These are phyloP conservation scores for Heliangelus exortis DNA, from an alignment of 2,797 vertebrate species.

Conservation along the genomic window DNA sequence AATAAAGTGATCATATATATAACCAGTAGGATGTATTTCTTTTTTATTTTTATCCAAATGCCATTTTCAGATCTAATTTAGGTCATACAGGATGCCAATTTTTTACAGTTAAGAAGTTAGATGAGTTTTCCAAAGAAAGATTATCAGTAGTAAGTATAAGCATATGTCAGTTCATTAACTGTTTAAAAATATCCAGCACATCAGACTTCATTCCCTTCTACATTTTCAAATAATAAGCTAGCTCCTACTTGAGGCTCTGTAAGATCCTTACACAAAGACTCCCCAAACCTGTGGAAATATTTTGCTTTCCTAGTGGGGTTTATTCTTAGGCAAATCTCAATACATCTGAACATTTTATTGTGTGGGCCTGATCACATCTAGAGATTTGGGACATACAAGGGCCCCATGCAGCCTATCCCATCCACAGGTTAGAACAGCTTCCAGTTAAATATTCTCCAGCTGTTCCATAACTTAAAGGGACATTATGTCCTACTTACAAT, in stretches of 20 bases:
- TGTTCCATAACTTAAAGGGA: background rate
- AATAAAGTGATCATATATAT: constrained; percentile 61
- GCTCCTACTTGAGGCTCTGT: background rate
- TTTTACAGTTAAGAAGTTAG: constrained; percentile 59
- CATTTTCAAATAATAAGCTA: background rate
- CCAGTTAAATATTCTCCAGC: background rate
- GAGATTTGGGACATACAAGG: background rate
- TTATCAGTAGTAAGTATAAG: constrained; percentile 64
- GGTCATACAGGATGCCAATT: constrained; percentile 54
- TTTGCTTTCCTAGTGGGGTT: background rate
- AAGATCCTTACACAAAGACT: background rate
- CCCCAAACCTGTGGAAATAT: background rate
- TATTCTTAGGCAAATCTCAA: background rate
- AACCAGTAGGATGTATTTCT: constrained; percentile 43
- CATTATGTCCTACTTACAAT: background rate
- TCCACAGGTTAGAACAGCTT: background rate
- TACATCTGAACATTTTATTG: background rate
- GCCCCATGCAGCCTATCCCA: background rate
- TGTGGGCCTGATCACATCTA: background rate
- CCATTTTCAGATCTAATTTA: constrained; percentile 70
- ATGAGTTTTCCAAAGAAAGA: constrained; percentile 64
- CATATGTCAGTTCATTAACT: constrained; percentile 55
- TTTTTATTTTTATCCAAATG: constrained; percentile 58
- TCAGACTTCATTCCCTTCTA: background rate
- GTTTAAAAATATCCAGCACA: constrained; percentile 40